phyloP scores from a whole-genome alignment of 2,113 vertebrate genomes.

The Chionomys nivalis region DNA sequence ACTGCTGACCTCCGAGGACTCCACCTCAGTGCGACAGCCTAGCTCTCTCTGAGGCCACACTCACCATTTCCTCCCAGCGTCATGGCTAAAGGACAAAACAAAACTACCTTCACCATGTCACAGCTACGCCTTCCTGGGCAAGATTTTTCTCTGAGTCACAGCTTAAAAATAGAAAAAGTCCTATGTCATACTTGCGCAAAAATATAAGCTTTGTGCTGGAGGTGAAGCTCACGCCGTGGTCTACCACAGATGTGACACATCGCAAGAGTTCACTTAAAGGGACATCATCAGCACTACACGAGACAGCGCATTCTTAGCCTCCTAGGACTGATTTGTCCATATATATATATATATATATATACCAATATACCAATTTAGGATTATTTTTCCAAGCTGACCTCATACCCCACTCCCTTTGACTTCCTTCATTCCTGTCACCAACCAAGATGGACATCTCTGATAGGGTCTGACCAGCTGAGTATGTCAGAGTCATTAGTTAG shows the following conservation, averaged over 20 bases:
- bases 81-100: neutral
- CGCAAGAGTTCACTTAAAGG: neutral
- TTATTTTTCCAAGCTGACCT: neutral
- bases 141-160: neutral
- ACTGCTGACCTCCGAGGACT: fast-evolving
- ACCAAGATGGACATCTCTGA: neutral
- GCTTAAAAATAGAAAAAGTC: neutral
- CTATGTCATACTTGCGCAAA: neutral
- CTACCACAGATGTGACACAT: neutral
- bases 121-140: neutral
- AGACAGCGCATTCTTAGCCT: neutral
- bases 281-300: neutral
- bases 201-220: neutral
- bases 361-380: neutral
- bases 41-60: neutral
- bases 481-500: neutral
- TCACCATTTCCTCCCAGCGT: neutral
- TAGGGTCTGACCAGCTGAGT: neutral
- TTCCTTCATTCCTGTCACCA: neutral
- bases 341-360: neutral
- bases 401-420: neutral
- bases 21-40: neutral
- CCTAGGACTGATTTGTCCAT: neutral
- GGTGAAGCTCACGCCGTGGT: neutral
- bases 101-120: neutral